Evolutionary conservation across 2,797 vertebrate species (phyloP).

Genomic region (Perodicticus potto): DNA sequence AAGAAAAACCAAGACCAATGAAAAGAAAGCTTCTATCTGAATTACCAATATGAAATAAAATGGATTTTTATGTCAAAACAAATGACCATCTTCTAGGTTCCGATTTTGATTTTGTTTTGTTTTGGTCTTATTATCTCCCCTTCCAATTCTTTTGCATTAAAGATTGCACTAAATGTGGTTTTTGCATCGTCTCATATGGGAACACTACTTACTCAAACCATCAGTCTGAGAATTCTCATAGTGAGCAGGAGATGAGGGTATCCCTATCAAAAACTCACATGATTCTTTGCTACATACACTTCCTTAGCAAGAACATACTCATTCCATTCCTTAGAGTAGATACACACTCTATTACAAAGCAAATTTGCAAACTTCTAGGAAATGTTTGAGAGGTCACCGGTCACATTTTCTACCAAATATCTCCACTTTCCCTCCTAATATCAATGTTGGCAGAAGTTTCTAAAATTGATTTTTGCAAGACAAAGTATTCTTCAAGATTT

Average conservation of each 20-base stretch:
- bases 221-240: not conserved
- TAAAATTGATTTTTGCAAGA: not conserved
- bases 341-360: not conserved
- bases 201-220: not conserved
- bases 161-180: not conserved
- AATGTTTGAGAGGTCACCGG: not conserved
- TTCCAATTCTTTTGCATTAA: not conserved
- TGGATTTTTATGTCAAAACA: slow-evolving; percentile 44
- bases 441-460: not conserved
- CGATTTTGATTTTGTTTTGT: not conserved
- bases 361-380: not conserved
- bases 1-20: slow-evolving; percentile 2
- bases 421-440: not conserved
- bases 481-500: not conserved
- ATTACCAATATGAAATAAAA: slow-evolving; percentile 30
- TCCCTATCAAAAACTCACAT: not conserved
- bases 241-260: not conserved
- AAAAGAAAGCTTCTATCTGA: not conserved
- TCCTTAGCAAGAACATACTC: not conserved
- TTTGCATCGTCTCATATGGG: not conserved
- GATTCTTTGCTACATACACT: not conserved
- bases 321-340: not conserved
- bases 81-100: not conserved
- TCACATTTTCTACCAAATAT: not conserved
- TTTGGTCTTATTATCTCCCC: not conserved